Base-by-base conservation (phyloP, 2,888 invertebrate species). In the Drosophila trichaetosa region DNA sequence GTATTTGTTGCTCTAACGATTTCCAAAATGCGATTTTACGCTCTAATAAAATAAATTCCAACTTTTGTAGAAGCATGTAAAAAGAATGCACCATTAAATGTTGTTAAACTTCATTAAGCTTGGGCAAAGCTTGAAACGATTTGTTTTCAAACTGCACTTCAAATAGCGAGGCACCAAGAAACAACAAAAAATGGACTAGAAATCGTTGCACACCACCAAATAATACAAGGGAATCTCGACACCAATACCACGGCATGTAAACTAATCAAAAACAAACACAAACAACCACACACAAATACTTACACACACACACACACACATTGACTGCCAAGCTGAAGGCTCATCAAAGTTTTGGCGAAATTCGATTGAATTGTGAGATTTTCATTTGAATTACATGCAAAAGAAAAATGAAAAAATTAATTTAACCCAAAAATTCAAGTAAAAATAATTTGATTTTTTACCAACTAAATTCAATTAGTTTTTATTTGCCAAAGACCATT, bases 351-450 rank as follows among this genome's bases (percentile, higher is more conserved):
- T 84, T 85, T 76, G 73, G 72, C 63, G 69, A 76, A 89, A 81
- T 87, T 79, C 86, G 88, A 88, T 87, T 90, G 67, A 85, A 83
- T 87, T 90, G 79, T 79, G 81, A 73, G 86, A 82, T 83, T 85
- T 83, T 71, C 81, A 81, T 88, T 90, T 83, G 82, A 88, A 86
- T 87, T 78, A 83, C 88, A 73, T 70, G 65, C 63, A 76, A 8
- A 46, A 46, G 16, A 21, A 24, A 16, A 46, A 46, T 24, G 8
- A 16, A 24, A 16, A 46, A 46, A 46, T 46, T 46, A 24, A 46
- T 46, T 24, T 46, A 16, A 24, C 16, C 24, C 8, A 24, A 24
- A 24, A 46, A 16, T 16, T 16, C 46, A 24, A 46, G 24, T 46
- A 24, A 1, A 24, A 46, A 24, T 46, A 46, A 46, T 21, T 46